Percentiles rank a stretch among this genome's conserved stretches.
These are phyloP conservation scores for Corythoichthys haematopterus DNA, from an alignment of 2,113 vertebrate species.

Conservation along the genomic window DNA sequence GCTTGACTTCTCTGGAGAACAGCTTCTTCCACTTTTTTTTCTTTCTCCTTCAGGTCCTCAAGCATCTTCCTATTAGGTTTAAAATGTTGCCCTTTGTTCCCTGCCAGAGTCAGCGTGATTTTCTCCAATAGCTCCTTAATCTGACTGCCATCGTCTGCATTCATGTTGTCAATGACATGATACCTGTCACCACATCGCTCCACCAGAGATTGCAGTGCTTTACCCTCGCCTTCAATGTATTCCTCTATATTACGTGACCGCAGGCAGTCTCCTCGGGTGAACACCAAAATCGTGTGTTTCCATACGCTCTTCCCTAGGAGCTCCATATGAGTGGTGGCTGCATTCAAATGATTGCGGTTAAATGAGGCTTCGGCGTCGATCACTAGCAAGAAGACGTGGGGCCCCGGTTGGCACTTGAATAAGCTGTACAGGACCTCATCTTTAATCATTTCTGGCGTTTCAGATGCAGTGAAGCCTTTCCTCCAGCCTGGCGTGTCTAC, in stretches of 20 bases:
- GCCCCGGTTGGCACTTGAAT: conserved; percentile 45
- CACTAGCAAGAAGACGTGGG: conserved; percentile 48
- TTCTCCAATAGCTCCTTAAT: conserved; percentile 42
- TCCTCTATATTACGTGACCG: conserved; percentile 28
- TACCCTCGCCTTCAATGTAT: conserved; percentile 41
- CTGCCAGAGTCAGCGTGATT: conserved; percentile 26
- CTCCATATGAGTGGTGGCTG: conserved; percentile 36
- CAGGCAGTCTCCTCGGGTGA: conserved; percentile 51
- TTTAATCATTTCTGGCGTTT: conserved; percentile 37
- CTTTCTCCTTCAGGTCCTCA: conserved; percentile 6
- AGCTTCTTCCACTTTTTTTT: conserved; percentile 9
- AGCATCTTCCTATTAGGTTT: conserved; percentile 23
- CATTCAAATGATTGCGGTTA: conserved; percentile 14
- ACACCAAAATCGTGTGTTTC: conserved; percentile 40
- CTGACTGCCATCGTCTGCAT: conserved; percentile 25
- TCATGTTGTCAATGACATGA: conserved; percentile 45
- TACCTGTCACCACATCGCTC: conserved; percentile 50
- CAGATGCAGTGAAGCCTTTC: conserved; percentile 27
- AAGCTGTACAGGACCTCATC: conserved; percentile 37
- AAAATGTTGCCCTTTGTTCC: conserved; percentile 19
- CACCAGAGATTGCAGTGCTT: conserved; percentile 29
- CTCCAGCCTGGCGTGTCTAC: conserved; percentile 57
- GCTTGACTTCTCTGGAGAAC: conserved; percentile 20
- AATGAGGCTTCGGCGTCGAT: conserved; percentile 45
- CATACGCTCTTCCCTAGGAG: conserved; percentile 36